These are phyloP conservation scores for Orthosia cruda DNA, from an alignment of 2,888 invertebrate genomes.

Conservation along the genomic window DNA sequence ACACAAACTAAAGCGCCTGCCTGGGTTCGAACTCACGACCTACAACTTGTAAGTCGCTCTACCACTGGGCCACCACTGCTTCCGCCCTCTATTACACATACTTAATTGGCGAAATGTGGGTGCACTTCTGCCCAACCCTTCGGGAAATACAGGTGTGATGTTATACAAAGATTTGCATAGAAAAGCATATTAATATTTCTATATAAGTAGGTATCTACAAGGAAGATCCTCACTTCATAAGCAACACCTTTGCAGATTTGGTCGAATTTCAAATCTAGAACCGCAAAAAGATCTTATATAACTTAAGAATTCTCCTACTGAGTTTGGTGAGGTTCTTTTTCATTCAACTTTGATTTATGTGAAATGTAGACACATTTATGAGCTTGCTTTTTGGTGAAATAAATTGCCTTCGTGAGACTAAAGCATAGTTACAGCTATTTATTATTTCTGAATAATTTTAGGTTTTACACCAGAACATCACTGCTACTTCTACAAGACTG, in stretches of 20 bases:
- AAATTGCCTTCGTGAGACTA: conserved; percentile 18
- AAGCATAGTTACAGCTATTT: conserved; percentile 6
- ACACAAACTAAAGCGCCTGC: no score
- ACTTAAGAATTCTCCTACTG: conserved; percentile 7
- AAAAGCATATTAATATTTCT: background rate
- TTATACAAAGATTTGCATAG: background rate
- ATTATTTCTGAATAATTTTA: conserved; percentile 1
- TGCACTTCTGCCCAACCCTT: no score
- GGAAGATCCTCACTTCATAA: background rate
- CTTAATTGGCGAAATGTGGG: no score
- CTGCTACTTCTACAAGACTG: background rate
- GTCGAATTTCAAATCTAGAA: conserved; percentile 28
- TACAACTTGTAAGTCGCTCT: no score
- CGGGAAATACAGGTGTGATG: no score
- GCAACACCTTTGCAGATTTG: conserved; percentile 12
- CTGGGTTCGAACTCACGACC: no score
- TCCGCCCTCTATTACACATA: no score
- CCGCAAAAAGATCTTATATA: conserved; percentile 28
- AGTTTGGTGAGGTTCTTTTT: conserved; percentile 29
- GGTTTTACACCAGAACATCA: background rate
- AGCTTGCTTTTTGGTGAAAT: conserved; percentile 35
- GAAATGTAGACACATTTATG: conserved; percentile 48
- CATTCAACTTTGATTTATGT: conserved; percentile 44
- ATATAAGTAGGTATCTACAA: background rate
- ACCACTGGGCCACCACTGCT: no score